Percentiles rank a stretch among this genome's conserved stretches.
These are phyloP conservation scores for Ceyx melanurus DNA, from an alignment of 2,113 vertebrate genomes.

Conservation along the genomic window DNA sequence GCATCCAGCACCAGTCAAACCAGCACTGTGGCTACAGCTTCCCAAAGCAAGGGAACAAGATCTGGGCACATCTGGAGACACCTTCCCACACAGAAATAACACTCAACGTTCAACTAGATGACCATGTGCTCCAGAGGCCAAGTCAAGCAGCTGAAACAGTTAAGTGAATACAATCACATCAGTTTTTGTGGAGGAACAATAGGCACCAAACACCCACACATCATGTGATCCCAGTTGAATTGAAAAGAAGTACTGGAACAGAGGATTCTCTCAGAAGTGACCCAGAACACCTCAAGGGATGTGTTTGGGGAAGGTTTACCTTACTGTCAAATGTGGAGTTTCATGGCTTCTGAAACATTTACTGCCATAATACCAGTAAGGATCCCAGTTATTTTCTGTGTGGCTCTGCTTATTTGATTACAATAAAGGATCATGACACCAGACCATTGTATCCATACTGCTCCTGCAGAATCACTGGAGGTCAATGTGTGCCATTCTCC, in stretches of 20 bases:
- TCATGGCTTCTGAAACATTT: neutral
- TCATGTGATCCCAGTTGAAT: neutral
- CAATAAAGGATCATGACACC: neutral
- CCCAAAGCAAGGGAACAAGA: neutral
- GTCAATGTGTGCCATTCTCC: neutral
- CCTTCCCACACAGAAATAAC: neutral
- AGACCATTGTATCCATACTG: accelerated
- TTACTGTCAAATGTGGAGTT: neutral
- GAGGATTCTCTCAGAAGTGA: neutral
- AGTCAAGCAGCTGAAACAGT: neutral
- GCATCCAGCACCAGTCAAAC: neutral
- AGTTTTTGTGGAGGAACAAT: neutral
- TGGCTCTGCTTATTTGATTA: neutral
- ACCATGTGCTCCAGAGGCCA: neutral
- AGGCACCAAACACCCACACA: neutral
- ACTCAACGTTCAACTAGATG: neutral
- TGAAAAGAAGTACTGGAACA: neutral
- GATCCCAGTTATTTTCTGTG: neutral
- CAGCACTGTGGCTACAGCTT: constrained; percentile 9
- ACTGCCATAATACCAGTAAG: neutral
- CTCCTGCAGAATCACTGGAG: neutral
- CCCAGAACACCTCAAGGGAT: neutral
- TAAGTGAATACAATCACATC: neutral
- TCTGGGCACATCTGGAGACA: neutral
- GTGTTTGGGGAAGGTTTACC: neutral